Conservation (phyloP, 1,140 invertebrate genomes). For the Drosophila ercepeae region DNA sequence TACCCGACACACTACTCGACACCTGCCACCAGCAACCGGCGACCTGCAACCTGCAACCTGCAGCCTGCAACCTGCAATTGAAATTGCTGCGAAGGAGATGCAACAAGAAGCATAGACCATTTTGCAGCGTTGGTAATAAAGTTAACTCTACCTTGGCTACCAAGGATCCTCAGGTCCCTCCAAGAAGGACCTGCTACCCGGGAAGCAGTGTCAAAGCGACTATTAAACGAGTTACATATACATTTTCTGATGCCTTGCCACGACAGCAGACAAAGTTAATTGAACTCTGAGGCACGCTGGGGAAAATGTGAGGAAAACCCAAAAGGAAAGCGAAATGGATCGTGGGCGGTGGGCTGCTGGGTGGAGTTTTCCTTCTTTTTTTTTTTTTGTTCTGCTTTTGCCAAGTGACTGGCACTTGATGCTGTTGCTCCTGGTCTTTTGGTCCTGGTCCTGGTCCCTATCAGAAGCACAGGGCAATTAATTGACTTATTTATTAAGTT, state of each 20-base stretch:
- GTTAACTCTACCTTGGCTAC: slow-evolving; percentile 37
- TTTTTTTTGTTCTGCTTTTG: slow-evolving; percentile 1
- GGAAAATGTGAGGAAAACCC: background rate
- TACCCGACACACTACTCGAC: background rate
- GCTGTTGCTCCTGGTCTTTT: slow-evolving; percentile 51
- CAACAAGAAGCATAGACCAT: slow-evolving; percentile 36
- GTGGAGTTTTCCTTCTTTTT: background rate
- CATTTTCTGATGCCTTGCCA: slow-evolving; percentile 69
- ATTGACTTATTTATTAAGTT: slow-evolving; percentile 82
- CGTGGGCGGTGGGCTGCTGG: background rate
- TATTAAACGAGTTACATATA: slow-evolving; percentile 75
- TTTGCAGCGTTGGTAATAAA: slow-evolving; percentile 44
- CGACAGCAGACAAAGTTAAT: slow-evolving; percentile 72
- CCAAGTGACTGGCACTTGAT: slow-evolving; percentile 51
- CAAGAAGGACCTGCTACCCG: background rate
- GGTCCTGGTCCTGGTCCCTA: too few relatives aligned
- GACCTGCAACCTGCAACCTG: background rate
- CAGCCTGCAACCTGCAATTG: slow-evolving; percentile 5
- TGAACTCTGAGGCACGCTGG: slow-evolving; percentile 37
- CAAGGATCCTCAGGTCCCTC: background rate
- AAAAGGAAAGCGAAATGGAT: background rate
- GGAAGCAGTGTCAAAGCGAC: slow-evolving; percentile 23
- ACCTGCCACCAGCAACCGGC: slow-evolving; percentile 2
- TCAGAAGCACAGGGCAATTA: slow-evolving; percentile 66
- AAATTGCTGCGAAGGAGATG: background rate